These are phyloP conservation scores for Eremobia ochroleuca DNA, from an alignment of 2,888 invertebrate genomes.

Conservation along the genomic window DNA sequence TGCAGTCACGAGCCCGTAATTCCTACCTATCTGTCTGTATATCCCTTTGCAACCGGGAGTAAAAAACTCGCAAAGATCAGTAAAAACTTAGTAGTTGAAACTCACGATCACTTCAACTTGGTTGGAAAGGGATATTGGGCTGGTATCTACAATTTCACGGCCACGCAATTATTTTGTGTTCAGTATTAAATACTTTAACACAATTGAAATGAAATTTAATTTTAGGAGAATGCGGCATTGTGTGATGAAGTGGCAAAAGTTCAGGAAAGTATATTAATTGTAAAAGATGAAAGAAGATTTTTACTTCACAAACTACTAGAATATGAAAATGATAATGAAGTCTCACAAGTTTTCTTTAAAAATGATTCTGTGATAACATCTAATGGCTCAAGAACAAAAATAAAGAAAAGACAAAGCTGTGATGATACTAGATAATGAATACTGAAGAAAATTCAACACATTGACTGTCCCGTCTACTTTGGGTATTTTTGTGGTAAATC, in stretches of 20 bases:
- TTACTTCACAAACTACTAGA: conserved; percentile 94
- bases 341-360: conserved; percentile 71
- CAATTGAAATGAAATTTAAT: conserved; percentile 18
- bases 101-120: too few species aligned
- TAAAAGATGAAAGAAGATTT: conserved; percentile 96
- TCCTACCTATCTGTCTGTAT: too few species aligned
- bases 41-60: too few species aligned
- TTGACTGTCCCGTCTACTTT: too few species aligned
- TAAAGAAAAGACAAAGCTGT: conserved; percentile 80
- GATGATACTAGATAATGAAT: conserved; percentile 76
- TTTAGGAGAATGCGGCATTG: conserved; percentile 95
- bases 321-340: conserved; percentile 90
- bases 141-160: neutral
- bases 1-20: neutral
- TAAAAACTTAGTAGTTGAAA: too few species aligned
- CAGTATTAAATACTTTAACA: neutral
- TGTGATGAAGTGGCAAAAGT: conserved; percentile 97
- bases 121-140: too few species aligned
- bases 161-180: neutral
- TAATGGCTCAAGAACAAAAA: conserved; percentile 81
- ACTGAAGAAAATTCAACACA: neutral
- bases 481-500: too few species aligned
- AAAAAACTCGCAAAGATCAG: too few species aligned
- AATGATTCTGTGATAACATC: conserved; percentile 73
- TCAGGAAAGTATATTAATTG: conserved; percentile 95